These are phyloP conservation scores for Zonotrichia leucophrys DNA, from an alignment of 2,113 vertebrate species.

Conservation along the genomic window DNA sequence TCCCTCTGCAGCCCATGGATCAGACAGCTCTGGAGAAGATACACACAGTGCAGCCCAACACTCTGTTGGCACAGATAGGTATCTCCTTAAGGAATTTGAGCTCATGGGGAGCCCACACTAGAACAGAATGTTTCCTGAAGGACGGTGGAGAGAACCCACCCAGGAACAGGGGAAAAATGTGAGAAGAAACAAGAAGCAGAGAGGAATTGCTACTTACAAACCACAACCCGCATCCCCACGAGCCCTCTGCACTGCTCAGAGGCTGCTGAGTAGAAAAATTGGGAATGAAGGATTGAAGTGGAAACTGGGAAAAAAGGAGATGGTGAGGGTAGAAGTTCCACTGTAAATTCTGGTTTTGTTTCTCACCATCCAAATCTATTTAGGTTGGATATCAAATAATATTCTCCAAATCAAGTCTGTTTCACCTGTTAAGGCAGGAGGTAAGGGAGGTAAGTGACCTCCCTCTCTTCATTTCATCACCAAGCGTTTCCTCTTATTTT, in stretches of 20 bases:
- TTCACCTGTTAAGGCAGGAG: neutral
- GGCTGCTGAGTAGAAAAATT: fast-evolving
- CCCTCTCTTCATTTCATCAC: too few species aligned
- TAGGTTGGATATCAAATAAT: neutral
- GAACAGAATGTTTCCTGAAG: neutral
- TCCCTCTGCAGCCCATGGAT: neutral
- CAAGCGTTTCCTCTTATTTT: neutral
- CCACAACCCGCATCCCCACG: fast-evolving
- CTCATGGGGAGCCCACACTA: fast-evolving
- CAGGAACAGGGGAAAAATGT: neutral
- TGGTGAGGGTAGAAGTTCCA: fast-evolving
- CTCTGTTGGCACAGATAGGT: neutral
- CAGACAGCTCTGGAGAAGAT: neutral
- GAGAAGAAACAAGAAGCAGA: neutral
- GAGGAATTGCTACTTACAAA: fast-evolving
- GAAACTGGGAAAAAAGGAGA: neutral
- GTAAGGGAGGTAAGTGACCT: neutral
- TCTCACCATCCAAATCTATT: neutral
- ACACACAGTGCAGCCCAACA: neutral
- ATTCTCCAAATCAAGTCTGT: neutral
- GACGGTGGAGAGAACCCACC: neutral
- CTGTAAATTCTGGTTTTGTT: neutral
- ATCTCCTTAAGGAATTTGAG: neutral
- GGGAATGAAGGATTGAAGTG: neutral
- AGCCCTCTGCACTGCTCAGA: neutral